These are phyloP conservation scores for Polypedilum pembai DNA, from an alignment of 1,140 invertebrate species.

Conservation along the genomic window DNA sequence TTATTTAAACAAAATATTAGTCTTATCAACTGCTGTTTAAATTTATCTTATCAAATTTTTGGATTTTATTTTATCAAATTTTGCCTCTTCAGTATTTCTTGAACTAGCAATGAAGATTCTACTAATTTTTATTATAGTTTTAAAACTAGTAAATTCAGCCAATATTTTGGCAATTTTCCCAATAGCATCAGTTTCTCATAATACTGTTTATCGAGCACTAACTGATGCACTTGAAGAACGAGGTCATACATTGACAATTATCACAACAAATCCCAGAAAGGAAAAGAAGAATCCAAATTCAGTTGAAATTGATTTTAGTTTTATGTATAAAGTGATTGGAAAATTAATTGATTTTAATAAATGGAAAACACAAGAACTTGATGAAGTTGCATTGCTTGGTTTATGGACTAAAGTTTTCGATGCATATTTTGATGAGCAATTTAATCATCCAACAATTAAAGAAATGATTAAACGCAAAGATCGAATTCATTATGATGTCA, in stretches of 20 bases:
- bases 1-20: too few species aligned
- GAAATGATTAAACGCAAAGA: constrained; percentile 32
- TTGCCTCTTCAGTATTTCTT: not conserved
- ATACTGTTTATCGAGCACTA: constrained; percentile 44
- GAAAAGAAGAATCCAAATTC: not conserved
- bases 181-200: constrained; percentile 44
- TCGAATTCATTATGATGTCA: constrained; percentile 38
- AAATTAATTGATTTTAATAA: not conserved
- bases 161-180: constrained; percentile 45
- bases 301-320: not conserved
- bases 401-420: not conserved
- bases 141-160: not conserved
- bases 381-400: not conserved
- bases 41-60: not conserved
- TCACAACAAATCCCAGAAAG: constrained; percentile 39
- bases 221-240: constrained; percentile 43
- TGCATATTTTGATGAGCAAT: not conserved
- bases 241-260: constrained; percentile 46
- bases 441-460: not conserved
- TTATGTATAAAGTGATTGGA: not conserved
- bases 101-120: not conserved
- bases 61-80: not conserved
- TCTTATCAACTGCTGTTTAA: not conserved
- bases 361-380: not conserved
- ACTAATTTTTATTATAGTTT: not conserved